Evolutionary conservation across 2,113 vertebrate genomes (phyloP).

Genomic region (Crotalus helleri): DNA sequence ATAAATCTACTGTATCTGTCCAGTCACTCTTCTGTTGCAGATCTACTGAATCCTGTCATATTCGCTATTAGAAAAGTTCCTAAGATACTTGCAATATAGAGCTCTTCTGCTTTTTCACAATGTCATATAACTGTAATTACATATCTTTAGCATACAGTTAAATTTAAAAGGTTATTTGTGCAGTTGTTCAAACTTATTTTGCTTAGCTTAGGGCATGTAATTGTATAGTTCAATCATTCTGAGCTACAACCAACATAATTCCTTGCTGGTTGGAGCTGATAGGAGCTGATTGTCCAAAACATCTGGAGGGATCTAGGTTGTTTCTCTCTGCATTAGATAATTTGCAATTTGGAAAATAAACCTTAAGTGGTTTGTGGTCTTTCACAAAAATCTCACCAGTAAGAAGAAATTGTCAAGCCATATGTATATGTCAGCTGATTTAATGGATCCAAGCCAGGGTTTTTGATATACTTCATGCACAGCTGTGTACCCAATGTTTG

Average conservation of each 20-base stretch:
- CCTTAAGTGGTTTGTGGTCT: slow-evolving; percentile 1
- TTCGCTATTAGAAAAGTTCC: background rate
- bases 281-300: background rate
- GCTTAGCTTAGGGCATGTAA: background rate
- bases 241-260: background rate
- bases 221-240: background rate
- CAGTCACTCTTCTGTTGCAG: background rate
- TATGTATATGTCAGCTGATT: slow-evolving; percentile 77
- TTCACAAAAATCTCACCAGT: slow-evolving; percentile 64
- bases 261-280: background rate
- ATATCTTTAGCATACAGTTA: slow-evolving; percentile 7
- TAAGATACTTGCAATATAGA: slow-evolving; percentile 15
- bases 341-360: background rate
- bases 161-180: slow-evolving; percentile 34
- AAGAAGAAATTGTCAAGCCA: slow-evolving; percentile 94
- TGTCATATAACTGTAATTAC: background rate
- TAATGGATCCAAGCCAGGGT: slow-evolving; percentile 88
- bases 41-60: slow-evolving; percentile 24
- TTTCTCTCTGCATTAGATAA: slow-evolving; percentile 25
- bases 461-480: slow-evolving; percentile 79
- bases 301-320: background rate
- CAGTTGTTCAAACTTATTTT: background rate
- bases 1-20: background rate
- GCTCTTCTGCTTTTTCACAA: slow-evolving; percentile 44
- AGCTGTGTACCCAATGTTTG: slow-evolving; percentile 85